Percentiles rank a stretch among this genome's conserved stretches.
Evolutionary conservation across 2,797 vertebrate genomes (phyloP).

Genomic region (Threskiornis aethiopicus): DNA sequence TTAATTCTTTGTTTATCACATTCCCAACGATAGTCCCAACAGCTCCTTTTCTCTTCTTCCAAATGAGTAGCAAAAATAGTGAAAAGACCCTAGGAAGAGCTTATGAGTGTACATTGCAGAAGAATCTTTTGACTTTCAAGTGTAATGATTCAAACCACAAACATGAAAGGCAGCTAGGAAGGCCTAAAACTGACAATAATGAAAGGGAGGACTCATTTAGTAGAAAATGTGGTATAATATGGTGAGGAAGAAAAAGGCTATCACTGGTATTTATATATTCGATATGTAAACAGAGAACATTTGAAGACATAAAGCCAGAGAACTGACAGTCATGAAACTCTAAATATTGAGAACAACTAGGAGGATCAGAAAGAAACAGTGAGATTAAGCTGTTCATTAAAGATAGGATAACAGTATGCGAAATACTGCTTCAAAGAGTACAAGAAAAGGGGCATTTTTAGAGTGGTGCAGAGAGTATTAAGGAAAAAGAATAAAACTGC

Average conservation of each 20-base stretch:
- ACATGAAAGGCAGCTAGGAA: neutral
- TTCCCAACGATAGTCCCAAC: neutral
- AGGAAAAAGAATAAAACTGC: neutral
- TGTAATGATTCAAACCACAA: neutral
- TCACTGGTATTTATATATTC: neutral
- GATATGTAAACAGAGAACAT: neutral
- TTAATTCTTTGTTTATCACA: neutral
- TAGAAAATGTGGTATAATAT: neutral
- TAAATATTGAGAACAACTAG: neutral
- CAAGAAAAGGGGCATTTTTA: neutral
- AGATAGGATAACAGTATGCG: neutral
- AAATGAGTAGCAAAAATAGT: neutral
- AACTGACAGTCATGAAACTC: neutral
- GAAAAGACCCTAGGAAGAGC: neutral
- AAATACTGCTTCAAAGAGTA: neutral
- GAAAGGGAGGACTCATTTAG: neutral
- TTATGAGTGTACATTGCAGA: fast-evolving
- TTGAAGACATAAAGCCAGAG: neutral
- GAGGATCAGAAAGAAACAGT: neutral
- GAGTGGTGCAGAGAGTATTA: neutral
- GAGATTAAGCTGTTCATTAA: neutral
- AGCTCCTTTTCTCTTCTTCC: neutral
- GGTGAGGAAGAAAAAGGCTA: neutral
- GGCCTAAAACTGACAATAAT: neutral
- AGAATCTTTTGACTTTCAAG: neutral